Evolutionary conservation across 2,113 vertebrate genomes (phyloP).

Genomic region (Colistium nudipinnis): DNA sequence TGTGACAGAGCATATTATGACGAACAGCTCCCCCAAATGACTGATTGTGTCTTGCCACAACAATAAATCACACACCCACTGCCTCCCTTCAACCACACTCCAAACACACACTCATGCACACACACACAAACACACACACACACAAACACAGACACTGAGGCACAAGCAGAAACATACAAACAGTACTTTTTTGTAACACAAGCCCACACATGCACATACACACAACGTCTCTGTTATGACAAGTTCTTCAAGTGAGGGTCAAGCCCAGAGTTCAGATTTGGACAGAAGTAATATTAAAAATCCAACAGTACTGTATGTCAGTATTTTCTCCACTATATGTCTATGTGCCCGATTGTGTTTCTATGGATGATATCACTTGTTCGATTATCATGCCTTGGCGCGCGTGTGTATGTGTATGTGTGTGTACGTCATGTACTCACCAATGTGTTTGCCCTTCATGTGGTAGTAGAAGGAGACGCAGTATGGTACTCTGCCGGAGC

Average conservation of each 20-base stretch:
- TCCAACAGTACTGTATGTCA: not conserved
- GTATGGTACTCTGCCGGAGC: constrained; percentile 90
- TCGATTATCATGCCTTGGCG: not conserved
- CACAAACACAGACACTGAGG: constrained; percentile 28
- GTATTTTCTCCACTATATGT: not conserved
- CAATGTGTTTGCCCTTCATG: constrained; percentile 98
- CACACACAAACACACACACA: constrained; percentile 29
- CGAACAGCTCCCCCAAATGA: constrained; percentile 74
- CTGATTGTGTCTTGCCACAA: constrained; percentile 69
- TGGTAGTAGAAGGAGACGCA: constrained; percentile 98
- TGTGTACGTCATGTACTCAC: constrained; percentile 81
- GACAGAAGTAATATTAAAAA: constrained; percentile 30
- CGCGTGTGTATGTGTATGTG: not conserved
- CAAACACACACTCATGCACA: constrained; percentile 30
- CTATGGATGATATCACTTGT: constrained; percentile 4
- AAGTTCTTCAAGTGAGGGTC: constrained; percentile 40
- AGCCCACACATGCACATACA: not conserved
- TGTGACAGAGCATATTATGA: constrained; percentile 74
- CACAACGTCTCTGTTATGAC: constrained; percentile 21
- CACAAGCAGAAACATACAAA: constrained; percentile 38
- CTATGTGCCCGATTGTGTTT: not conserved
- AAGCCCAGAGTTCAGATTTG: constrained; percentile 35
- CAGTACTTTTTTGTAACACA: constrained; percentile 46
- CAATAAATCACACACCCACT: constrained; percentile 76
- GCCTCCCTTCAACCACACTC: constrained; percentile 57